phyloP scores from a whole-genome alignment of 2,797 vertebrate species.

The Anolis apletophallus region DNA sequence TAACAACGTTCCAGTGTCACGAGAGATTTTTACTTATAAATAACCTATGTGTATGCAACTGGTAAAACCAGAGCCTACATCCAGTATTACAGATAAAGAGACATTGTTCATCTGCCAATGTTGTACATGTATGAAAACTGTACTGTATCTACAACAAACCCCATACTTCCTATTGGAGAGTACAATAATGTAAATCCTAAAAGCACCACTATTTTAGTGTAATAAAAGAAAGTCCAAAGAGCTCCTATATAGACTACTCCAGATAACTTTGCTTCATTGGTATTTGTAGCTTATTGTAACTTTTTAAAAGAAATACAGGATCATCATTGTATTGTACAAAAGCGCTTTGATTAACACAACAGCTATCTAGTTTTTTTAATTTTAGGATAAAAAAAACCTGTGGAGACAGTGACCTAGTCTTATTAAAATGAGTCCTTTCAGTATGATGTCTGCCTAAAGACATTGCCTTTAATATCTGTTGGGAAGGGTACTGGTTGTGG shows the following conservation, averaged over 20 bases:
- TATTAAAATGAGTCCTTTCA: constrained; percentile 83
- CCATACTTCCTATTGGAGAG: constrained; percentile 86
- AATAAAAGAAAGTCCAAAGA: constrained; percentile 94
- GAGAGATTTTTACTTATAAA: constrained; percentile 90
- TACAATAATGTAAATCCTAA: constrained; percentile 89
- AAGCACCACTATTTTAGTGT: constrained; percentile 94
- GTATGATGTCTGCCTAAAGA: constrained; percentile 86
- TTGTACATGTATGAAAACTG: constrained; percentile 88
- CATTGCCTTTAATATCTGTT: constrained; percentile 90
- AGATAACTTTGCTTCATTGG: constrained; percentile 88
- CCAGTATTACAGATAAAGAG: constrained; percentile 91
- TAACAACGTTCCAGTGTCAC: constrained; percentile 87
- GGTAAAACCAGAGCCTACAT: constrained; percentile 88
- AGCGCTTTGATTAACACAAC: constrained; percentile 88
- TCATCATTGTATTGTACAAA: constrained; percentile 87
- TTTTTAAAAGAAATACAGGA: constrained; percentile 85
- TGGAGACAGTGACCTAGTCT: constrained; percentile 88
- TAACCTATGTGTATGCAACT: constrained; percentile 89
- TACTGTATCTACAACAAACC: constrained; percentile 87
- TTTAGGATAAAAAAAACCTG: constrained; percentile 88
- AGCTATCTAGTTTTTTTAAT: constrained; percentile 89
- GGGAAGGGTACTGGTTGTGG: too few species aligned
- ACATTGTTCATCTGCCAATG: constrained; percentile 86
- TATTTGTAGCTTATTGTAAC: constrained; percentile 88
- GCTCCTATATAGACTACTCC: constrained; percentile 91